A percentile compares a stretch with the other conserved stretches of the same genome.
Evolutionary conservation across 2,888 invertebrate species (phyloP).

Genomic region (Hyppa rectilinea): DNA sequence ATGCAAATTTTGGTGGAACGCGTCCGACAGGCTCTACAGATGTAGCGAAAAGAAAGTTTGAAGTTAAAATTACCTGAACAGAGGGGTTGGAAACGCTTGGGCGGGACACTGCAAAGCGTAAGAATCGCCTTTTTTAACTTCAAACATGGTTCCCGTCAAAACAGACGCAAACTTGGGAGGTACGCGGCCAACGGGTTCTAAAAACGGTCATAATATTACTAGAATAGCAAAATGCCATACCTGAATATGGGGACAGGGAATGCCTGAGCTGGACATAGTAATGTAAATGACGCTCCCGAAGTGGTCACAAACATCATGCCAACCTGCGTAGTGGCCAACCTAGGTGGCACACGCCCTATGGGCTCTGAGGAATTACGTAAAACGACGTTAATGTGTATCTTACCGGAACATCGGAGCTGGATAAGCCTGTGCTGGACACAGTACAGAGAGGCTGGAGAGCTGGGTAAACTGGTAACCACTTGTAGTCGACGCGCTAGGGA

Average conservation of each 20-base stretch:
- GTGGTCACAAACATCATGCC: slow-evolving; percentile 91
- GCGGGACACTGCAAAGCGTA: slow-evolving; percentile 92
- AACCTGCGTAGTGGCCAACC: slow-evolving; percentile 84
- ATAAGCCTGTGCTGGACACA: slow-evolving; percentile 94
- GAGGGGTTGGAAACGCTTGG: slow-evolving; percentile 91
- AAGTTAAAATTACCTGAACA: slow-evolving; percentile 87
- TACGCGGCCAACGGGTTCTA: slow-evolving; percentile 85
- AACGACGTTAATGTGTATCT: slow-evolving; percentile 82
- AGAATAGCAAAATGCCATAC: slow-evolving; percentile 77
- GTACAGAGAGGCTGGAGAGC: slow-evolving; percentile 89
- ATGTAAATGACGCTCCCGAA: slow-evolving; percentile 86
- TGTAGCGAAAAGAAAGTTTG: slow-evolving; percentile 66
- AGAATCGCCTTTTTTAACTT: slow-evolving; percentile 86
- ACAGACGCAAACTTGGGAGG: slow-evolving; percentile 91
- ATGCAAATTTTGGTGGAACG: slow-evolving; percentile 92
- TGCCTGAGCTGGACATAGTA: slow-evolving; percentile 94
- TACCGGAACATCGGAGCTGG: slow-evolving; percentile 94
- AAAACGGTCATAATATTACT: slow-evolving; percentile 70
- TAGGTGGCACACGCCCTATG: slow-evolving; percentile 86
- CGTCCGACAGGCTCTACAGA: slow-evolving; percentile 93
- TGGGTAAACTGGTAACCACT: slow-evolving; percentile 91
- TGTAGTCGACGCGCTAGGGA: slow-evolving; percentile 91
- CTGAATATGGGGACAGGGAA: slow-evolving; percentile 88
- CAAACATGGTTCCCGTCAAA: slow-evolving; percentile 89
- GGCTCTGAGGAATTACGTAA: slow-evolving; percentile 84